Evolutionary conservation across 2,888 invertebrate species (phyloP), one percentile per base, ranked within the genome.

Genomic region (Sarcophaga variegata): DNA sequence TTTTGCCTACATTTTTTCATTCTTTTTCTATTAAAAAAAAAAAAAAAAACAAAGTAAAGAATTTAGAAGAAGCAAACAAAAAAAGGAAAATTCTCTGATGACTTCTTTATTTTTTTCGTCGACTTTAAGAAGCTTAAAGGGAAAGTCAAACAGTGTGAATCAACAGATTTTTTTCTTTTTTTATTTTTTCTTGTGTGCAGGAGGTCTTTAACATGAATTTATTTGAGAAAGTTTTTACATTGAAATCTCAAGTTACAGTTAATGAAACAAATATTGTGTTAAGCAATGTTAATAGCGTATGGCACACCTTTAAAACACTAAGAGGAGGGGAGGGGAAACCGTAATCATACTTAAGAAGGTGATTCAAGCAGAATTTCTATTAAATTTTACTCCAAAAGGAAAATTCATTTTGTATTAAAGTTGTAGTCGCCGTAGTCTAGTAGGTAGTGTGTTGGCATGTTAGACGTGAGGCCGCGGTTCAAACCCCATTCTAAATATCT

Each of bases 81-180:
- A 17, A 47, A 5, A 3, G 47, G 12, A 22, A 71, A 67, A 49
- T 6, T 17, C 49, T 54, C 27, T 49, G 10, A 60, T 63, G 63
- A 70, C n/a, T 63, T 4, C 27, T 64, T 70, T 49, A 47, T 4
- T 12, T 49, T 12, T 67, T 67, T 67, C 11, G 37, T 5, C 20
- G 47, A 27, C 69, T 79, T 64, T 71, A 64, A 71, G 22, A n/a
- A 69, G 20, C 69, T 76, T 82, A 25, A 82, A 82, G 81, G 71
- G 45, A 37, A 82, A 82, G 64, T 70, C 70, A 74, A 66, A 70
- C 22, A 79, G 14, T 6, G n/a, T 54, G 74, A 69, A 12, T 79
- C 27, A 76, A 76, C 70, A 71, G 49, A 76, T 76, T 76, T 71
- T 4, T 47, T 47, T 1, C 4, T 20, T 62, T 0, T 62, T 17